Evolutionary conservation across 2,113 vertebrate species (phyloP), one percentile per base, ranked within the genome.

Genomic region (Pachypanchax playfairii): DNA sequence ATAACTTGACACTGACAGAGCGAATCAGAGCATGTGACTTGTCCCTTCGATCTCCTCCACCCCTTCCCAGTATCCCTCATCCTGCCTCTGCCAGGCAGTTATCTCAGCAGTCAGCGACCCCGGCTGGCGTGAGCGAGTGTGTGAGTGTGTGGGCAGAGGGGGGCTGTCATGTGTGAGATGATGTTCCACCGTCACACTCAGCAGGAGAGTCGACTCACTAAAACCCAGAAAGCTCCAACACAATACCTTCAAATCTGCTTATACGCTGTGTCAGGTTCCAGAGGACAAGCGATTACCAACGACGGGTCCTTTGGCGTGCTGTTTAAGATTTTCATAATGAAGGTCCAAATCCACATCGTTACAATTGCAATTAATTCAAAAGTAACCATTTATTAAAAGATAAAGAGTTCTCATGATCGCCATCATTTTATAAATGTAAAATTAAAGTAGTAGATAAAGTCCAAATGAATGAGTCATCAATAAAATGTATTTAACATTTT

Each of bases 11-110:
- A 46, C 21, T 80, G 75, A 84, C 52, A n/a, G 69, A 82, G 62
- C 44, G 36, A 79, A 79, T 74, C 63, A 67, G 60, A 64, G 71
- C 85, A 86, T 79, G 83, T 89, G 87, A 85, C 83, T 71, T 43
- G 53, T 79, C 69, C 66, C 70, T 65, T 69, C 47, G 48, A 48
- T 70, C 75, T 80, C 60, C 69, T 70, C 67, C 65, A 29, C 72
- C 54, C 43, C 69, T 78, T 73, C 67, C 70, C 46, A 57, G 29
- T 39, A 69, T 69, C 53, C 70, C 50, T 71, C 67, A 29, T 46
- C 46, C 65, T 64, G 63, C 25, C 65, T 70, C 39, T 72, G 61
- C 67, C 52, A 44, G 66, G 44, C 39, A 24, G 61, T 70, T 70
- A 46, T 65, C 65, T 75, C 70, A 68, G 47, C 61, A 70, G 58